These are phyloP conservation scores for Ganaspis brasiliensis DNA, from an alignment of 2,888 invertebrate genomes.

Conservation along the genomic window DNA sequence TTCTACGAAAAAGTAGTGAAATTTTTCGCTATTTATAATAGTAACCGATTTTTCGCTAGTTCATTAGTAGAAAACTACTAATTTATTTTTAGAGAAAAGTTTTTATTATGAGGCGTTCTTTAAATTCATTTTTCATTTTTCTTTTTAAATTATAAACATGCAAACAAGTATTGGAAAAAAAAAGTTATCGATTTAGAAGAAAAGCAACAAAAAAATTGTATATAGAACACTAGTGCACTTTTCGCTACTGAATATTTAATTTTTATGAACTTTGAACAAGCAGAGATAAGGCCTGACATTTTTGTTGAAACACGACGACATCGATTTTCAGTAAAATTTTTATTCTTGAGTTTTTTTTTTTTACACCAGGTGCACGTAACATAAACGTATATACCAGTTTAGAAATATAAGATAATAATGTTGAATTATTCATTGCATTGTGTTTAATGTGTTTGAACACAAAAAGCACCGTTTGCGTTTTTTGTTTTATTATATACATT, in stretches of 20 bases:
- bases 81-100: too few relatives aligned
- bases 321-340: constrained; percentile 17
- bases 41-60: too few relatives aligned
- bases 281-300: not conserved
- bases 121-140: too few relatives aligned
- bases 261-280: not conserved
- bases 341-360: not conserved
- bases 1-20: too few relatives aligned
- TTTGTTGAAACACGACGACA: constrained; percentile 5
- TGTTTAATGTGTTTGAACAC: too few relatives aligned
- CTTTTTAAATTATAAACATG: too few relatives aligned
- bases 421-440: not conserved
- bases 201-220: too few relatives aligned
- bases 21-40: too few relatives aligned
- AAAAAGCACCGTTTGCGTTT: too few relatives aligned
- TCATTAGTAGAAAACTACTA: too few relatives aligned
- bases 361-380: not conserved
- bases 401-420: not conserved
- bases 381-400: not conserved
- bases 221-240: not conserved
- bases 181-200: not conserved
- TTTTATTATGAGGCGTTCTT: too few relatives aligned
- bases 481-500: too few relatives aligned
- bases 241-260: constrained; percentile 1
- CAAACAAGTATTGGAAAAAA: not conserved